Evolutionary conservation across 1,140 invertebrate genomes (phyloP).

Genomic region (Nymphalis io): DNA sequence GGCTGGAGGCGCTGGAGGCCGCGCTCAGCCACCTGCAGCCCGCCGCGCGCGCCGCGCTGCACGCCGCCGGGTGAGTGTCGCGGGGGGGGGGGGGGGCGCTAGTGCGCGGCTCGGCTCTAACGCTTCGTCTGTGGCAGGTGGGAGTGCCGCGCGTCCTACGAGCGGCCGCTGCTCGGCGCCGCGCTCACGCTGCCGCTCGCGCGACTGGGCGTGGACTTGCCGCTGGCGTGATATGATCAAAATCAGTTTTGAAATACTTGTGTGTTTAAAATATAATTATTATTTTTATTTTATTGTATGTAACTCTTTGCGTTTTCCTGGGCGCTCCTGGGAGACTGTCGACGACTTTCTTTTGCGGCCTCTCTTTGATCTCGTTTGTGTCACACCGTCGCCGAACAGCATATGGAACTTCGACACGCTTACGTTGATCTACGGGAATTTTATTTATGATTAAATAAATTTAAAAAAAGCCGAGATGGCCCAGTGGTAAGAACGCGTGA

Average conservation of each 20-base stretch:
- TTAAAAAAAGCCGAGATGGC: too few relatives aligned
- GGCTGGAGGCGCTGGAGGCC: slow-evolving; percentile 35
- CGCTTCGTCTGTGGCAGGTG: slow-evolving; percentile 40
- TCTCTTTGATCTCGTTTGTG: background rate
- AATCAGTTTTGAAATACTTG: too few relatives aligned
- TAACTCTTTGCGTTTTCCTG: too few relatives aligned
- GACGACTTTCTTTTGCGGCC: background rate
- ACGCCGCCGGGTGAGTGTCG: slow-evolving; percentile 36
- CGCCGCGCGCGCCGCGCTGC: slow-evolving; percentile 39
- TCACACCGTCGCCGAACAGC: background rate
- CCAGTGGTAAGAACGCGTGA: too few relatives aligned
- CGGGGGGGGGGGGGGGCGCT: too few relatives aligned
- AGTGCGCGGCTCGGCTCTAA: background rate
- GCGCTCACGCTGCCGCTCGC: slow-evolving; percentile 53
- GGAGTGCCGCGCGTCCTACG: slow-evolving; percentile 48
- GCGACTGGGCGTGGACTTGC: slow-evolving; percentile 42
- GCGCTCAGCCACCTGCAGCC: slow-evolving; percentile 41
- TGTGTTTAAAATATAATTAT: too few relatives aligned
- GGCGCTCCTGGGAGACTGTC: too few relatives aligned
- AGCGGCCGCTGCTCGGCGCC: slow-evolving; percentile 50
- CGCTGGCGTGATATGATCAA: slow-evolving; percentile 31
- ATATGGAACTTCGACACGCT: background rate
- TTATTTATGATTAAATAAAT: too few relatives aligned
- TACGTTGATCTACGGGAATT: background rate
- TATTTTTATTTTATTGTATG: too few relatives aligned